Evolutionary conservation across 2,888 invertebrate species (phyloP).

Genomic region (Orthosia incerta): DNA sequence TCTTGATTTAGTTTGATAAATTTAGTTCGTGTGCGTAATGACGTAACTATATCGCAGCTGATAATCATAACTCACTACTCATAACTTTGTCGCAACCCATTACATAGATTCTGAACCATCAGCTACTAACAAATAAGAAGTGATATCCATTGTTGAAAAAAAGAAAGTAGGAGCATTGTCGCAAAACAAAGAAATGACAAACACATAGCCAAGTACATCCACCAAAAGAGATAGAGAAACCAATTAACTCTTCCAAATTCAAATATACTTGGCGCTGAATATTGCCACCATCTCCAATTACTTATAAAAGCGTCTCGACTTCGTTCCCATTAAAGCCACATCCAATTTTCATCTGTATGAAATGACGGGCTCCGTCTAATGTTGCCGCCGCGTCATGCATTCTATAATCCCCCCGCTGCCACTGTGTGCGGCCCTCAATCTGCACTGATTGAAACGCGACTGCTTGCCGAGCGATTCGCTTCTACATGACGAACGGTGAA

Average conservation of each 20-base stretch:
- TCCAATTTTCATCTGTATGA: slow-evolving; percentile 84
- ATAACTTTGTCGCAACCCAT: slow-evolving; percentile 30
- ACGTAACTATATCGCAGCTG: slow-evolving; percentile 60
- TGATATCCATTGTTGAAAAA: neutral
- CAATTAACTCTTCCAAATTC: slow-evolving; percentile 50
- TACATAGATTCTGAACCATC: slow-evolving; percentile 6
- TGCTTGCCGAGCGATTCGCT: slow-evolving; percentile 81
- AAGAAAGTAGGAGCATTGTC: neutral
- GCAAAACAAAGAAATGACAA: neutral
- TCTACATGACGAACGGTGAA: slow-evolving; percentile 63
- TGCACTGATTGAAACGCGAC: slow-evolving; percentile 86
- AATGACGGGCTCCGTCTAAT: slow-evolving; percentile 80
- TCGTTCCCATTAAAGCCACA: slow-evolving; percentile 79
- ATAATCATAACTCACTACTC: slow-evolving; percentile 54
- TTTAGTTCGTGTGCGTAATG: slow-evolving; percentile 54
- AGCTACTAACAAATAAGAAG: neutral
- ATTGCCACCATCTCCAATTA: slow-evolving; percentile 68
- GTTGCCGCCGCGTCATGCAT: slow-evolving; percentile 87
- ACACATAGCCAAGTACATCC: slow-evolving; percentile 15
- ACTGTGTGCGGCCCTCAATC: slow-evolving; percentile 80
- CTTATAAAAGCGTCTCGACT: slow-evolving; percentile 74
- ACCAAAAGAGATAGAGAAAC: slow-evolving; percentile 47
- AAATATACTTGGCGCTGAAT: slow-evolving; percentile 56
- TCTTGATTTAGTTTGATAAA: slow-evolving; percentile 56
- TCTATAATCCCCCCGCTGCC: slow-evolving; percentile 78